Evolutionary conservation across 1,140 invertebrate species (phyloP).

Genomic region (Macrostomum lignano): DNA sequence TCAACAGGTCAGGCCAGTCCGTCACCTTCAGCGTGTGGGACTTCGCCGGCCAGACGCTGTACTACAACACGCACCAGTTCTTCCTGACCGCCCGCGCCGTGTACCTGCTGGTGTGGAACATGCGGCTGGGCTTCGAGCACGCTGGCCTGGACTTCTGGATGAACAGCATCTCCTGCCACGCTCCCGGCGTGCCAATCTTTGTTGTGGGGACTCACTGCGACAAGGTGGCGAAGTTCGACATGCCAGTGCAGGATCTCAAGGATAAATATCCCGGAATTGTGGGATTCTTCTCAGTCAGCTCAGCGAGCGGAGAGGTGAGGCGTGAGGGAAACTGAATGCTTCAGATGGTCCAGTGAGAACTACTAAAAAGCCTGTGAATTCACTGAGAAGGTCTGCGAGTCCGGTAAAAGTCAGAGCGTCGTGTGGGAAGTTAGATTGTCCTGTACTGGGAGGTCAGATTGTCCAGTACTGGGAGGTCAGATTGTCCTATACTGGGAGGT

Average conservation of each 20-base stretch:
- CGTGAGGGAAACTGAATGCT: conserved; percentile 1
- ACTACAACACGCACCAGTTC: conserved; percentile 13
- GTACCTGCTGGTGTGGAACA: conserved; percentile 24
- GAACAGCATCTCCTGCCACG: conserved; percentile 22
- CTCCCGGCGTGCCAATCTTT: conserved; percentile 20
- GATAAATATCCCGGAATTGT: conserved; percentile 16
- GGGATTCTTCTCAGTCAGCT: conserved; percentile 19
- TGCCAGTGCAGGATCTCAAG: conserved; percentile 12
- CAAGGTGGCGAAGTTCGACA: conserved; percentile 10
- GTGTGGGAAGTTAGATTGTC: too few relatives aligned
- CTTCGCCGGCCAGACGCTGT: conserved; percentile 12
- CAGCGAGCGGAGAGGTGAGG: conserved; percentile 14
- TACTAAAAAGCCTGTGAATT: too few relatives aligned
- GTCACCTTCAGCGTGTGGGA: conserved; percentile 10
- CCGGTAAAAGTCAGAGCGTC: too few relatives aligned
- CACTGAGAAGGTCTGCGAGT: too few relatives aligned
- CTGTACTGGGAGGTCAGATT: too few relatives aligned
- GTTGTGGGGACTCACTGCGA: conserved; percentile 8
- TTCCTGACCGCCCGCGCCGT: conserved; percentile 14
- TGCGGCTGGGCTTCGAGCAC: conserved; percentile 21
- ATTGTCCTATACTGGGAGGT: too few relatives aligned
- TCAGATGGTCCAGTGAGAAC: too few relatives aligned
- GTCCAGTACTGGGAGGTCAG: too few relatives aligned
- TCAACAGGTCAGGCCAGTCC: conserved; percentile 7
- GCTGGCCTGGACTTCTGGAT: conserved; percentile 15